Evolutionary conservation across 1,140 invertebrate species (phyloP).

Genomic region (Calephelis virginiensis): DNA sequence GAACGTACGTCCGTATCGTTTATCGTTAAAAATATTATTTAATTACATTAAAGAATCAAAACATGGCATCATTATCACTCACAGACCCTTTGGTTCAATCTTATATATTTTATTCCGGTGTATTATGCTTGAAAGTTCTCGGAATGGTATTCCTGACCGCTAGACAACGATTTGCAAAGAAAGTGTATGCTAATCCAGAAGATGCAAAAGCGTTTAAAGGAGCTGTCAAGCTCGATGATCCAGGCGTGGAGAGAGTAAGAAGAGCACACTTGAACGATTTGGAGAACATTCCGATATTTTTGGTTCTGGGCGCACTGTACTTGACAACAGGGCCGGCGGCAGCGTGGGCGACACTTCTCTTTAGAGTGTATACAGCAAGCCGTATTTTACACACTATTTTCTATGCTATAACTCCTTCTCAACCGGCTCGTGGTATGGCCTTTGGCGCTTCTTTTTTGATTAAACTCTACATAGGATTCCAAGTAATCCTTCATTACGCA

Average conservation of each 20-base stretch:
- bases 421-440: constrained; percentile 49
- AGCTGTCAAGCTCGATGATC: constrained; percentile 72
- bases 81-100: constrained; percentile 67
- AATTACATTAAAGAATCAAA: background rate
- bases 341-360: constrained; percentile 77
- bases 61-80: constrained; percentile 42
- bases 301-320: constrained; percentile 82
- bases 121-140: constrained; percentile 79
- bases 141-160: constrained; percentile 75
- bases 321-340: constrained; percentile 80
- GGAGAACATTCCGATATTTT: constrained; percentile 86
- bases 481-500: constrained; percentile 47
- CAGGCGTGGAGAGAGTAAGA: constrained; percentile 77
- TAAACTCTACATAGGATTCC: constrained; percentile 54
- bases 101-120: constrained; percentile 74
- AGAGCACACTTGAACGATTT: constrained; percentile 87
- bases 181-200: constrained; percentile 63
- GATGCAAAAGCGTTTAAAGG: constrained; percentile 55
- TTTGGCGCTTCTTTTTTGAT: constrained; percentile 46
- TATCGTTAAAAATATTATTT: background rate
- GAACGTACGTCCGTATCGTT: constrained; percentile 8
- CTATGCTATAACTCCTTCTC: constrained; percentile 75
- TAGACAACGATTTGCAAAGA: constrained; percentile 62
- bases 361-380: constrained; percentile 80
- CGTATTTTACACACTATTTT: constrained; percentile 83